phyloP scores from a whole-genome alignment of 2,888 invertebrate genomes.

The Boloria selene region DNA sequence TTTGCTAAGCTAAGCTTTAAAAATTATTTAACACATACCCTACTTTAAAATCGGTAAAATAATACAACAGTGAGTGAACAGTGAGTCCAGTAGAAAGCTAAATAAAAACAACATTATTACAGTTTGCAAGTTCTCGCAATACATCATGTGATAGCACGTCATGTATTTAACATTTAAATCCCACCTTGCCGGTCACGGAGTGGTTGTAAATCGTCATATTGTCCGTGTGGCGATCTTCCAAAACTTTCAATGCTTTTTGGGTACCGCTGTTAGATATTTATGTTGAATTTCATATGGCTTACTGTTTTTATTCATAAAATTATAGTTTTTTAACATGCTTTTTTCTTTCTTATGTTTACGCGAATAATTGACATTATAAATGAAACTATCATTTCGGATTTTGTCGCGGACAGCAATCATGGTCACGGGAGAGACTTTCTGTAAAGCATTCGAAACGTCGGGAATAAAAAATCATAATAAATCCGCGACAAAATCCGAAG shows the following conservation, averaged over 20 bases:
- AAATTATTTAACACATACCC: background rate
- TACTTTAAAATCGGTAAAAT: background rate
- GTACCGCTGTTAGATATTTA: constrained; percentile 16
- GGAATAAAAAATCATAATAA: too few relatives aligned
- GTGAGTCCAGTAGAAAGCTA: background rate
- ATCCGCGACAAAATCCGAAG: too few relatives aligned
- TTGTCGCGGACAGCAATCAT: too few relatives aligned
- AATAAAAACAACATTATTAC: constrained; percentile 35
- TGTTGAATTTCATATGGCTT: background rate
- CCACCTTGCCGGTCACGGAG: constrained; percentile 43
- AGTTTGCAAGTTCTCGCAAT: constrained; percentile 30
- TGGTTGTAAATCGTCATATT: constrained; percentile 59
- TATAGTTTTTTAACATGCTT: background rate
- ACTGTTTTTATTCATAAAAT: background rate
- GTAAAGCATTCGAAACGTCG: too few relatives aligned
- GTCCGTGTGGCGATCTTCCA: constrained; percentile 62
- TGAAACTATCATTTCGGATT: too few relatives aligned
- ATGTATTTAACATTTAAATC: constrained; percentile 40
- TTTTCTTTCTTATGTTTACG: too few relatives aligned
- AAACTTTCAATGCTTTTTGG: constrained; percentile 42
- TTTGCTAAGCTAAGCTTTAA: background rate
- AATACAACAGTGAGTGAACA: background rate
- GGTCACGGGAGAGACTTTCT: too few relatives aligned
- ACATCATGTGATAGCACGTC: constrained; percentile 37
- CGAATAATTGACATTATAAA: too few relatives aligned